Evolutionary conservation across 2,797 vertebrate species (phyloP), one percentile per base, ranked within the genome.

Genomic region (Allobates femoralis): DNA sequence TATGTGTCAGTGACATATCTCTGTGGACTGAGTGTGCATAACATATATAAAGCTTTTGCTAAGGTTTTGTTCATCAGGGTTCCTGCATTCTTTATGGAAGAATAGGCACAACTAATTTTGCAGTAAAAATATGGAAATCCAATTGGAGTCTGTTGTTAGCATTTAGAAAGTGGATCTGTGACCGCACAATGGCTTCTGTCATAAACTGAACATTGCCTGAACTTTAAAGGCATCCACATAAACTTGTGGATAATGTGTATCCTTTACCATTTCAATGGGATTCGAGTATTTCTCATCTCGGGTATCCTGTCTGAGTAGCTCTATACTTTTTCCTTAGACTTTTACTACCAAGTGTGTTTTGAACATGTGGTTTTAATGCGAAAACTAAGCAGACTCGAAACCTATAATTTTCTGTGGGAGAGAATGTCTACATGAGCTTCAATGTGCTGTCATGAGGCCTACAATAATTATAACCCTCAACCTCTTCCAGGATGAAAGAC

Each of bases 351-450:
- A 81, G 69, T 83, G 26, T 30, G n/a, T 71, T 56, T 28, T 87
- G 3, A 81, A 56, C n/a, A 60, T 71, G 23, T 37, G 67, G 55
- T 37, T 84, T 78, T 73, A 18, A 66, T 83, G 41, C 41, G 80
- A 50, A 32, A 83, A 75, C 62, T 77, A 75, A 75, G 82, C 32
- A 53, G 66, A 50, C 64, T 73, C 2, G 41, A 84, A 85, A 75
- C 86, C 79, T 88, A 81, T 88, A 60, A 88, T 88, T 88, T 88
- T 76, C 81, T 85, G 83, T 77, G 87, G 87, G 67, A 77, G 62
- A 77, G 30, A 58, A 76, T 81, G 56, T 85, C 82, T 81, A 41
- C 76, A 66, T 41, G 53, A 66, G 60, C 51, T 64, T 81, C 26
- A 88, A 84, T 84, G 53, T 88, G 77, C 81, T 85, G 78, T 88